Percentiles rank a stretch among this genome's conserved stretches.
Conservation (phyloP, 2,797 vertebrate species). For the Dromococcyx pavoninus region DNA sequence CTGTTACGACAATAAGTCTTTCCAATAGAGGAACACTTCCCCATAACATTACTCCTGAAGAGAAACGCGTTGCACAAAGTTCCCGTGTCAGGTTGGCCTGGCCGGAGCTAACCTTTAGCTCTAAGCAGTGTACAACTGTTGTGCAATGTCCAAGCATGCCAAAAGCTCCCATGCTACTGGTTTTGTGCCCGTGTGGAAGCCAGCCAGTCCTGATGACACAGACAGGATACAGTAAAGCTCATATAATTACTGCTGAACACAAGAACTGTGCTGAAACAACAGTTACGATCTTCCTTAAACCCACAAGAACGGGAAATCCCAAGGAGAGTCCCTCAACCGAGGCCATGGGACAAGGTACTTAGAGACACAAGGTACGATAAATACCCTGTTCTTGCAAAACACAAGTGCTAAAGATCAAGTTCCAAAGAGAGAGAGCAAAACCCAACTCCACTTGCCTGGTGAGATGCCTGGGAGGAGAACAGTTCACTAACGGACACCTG, state of each 20-base stretch:
- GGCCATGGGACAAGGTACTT: background rate
- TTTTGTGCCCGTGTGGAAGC: background rate
- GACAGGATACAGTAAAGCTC: background rate
- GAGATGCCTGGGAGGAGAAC: background rate
- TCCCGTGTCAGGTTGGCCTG: constrained; percentile 10
- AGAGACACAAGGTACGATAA: background rate
- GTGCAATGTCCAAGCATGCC: background rate
- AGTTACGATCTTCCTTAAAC: background rate
- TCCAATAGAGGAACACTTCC: background rate
- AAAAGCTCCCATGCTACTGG: background rate
- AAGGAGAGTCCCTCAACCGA: background rate
- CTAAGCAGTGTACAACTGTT: background rate
- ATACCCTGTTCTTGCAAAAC: background rate
- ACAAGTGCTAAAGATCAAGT: background rate
- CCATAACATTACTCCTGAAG: background rate
- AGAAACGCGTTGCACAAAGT: background rate
- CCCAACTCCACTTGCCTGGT: background rate
- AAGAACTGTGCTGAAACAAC: background rate
- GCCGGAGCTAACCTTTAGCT: constrained; percentile 9
- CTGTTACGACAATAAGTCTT: background rate
- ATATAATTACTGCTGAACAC: background rate
- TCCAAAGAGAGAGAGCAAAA: background rate
- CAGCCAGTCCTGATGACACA: background rate
- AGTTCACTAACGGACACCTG: background rate
- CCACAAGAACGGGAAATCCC: background rate